Evolutionary conservation across 1,140 invertebrate species (phyloP).

Genomic region (Anastrepha obliqua): DNA sequence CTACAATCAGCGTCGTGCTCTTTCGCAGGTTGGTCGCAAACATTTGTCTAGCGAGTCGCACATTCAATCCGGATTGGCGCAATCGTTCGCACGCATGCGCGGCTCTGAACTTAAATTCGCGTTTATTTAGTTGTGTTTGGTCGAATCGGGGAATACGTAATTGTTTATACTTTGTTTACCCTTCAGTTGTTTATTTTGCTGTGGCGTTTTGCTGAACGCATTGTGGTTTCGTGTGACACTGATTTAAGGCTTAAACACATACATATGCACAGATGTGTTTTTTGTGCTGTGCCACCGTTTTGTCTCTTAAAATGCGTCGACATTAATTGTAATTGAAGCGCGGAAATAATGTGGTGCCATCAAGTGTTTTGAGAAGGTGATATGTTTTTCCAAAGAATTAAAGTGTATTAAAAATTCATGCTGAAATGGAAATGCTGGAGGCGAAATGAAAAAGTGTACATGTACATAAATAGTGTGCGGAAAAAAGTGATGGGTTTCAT

Average conservation of each 20-base stretch:
- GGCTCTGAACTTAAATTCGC: not conserved
- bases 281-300: not conserved
- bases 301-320: not conserved
- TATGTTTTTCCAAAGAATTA: too few relatives aligned
- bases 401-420: too few relatives aligned
- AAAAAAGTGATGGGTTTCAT: not conserved
- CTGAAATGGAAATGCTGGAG: too few relatives aligned
- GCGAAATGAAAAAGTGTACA: too few relatives aligned
- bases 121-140: conserved; percentile 12
- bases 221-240: not conserved
- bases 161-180: conserved; percentile 20
- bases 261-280: not conserved
- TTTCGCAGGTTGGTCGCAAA: not conserved
- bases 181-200: not conserved
- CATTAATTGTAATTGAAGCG: not conserved
- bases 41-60: conserved; percentile 1
- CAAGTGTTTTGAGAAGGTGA: too few relatives aligned
- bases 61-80: conserved; percentile 44
- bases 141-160: not conserved
- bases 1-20: not conserved
- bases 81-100: conserved; percentile 45
- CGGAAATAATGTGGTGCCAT: not conserved
- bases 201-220: not conserved
- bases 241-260: not conserved
- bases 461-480: not conserved